phyloP scores from a whole-genome alignment of 2,888 invertebrate species.

The Phyto melanocephala region DNA sequence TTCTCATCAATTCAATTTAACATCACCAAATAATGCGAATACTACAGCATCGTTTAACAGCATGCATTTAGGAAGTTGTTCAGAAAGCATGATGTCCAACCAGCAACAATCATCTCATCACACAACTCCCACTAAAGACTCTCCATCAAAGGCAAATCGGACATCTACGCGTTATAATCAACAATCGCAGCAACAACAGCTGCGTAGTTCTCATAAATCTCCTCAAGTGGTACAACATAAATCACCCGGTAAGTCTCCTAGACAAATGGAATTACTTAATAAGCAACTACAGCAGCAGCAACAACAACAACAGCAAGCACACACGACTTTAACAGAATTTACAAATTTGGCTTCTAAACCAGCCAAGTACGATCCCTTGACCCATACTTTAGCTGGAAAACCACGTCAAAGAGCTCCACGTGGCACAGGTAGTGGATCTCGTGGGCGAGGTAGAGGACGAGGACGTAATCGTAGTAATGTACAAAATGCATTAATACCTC shows the following conservation, averaged over 20 bases:
- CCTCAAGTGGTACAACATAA: constrained; percentile 81
- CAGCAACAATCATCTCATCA: constrained; percentile 62
- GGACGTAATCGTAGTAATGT: constrained; percentile 79
- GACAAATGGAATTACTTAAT: constrained; percentile 80
- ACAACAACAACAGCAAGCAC: constrained; percentile 58
- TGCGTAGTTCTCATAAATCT: constrained; percentile 79
- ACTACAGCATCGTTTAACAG: constrained; percentile 66
- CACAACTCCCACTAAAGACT: constrained; percentile 70
- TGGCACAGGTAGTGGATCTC: constrained; percentile 71
- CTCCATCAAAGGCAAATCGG: constrained; percentile 73
- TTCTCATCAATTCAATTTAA: constrained; percentile 67
- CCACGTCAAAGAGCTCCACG: constrained; percentile 76
- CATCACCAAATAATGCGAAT: constrained; percentile 68
- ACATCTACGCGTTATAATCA: constrained; percentile 70
- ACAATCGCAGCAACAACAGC: constrained; percentile 64
- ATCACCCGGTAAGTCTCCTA: constrained; percentile 85
- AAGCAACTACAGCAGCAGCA: constrained; percentile 69
- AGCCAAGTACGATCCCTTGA: constrained; percentile 73
- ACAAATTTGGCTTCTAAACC: constrained; percentile 71
- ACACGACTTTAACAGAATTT: constrained; percentile 68
- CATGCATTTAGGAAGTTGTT: constrained; percentile 68
- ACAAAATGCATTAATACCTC: constrained; percentile 70
- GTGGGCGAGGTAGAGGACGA: constrained; percentile 78
- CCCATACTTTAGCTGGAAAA: constrained; percentile 74
- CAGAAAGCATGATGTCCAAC: constrained; percentile 69